A percentile compares a stretch with the other conserved stretches of the same genome.
Evolutionary conservation across 1,140 invertebrate genomes (phyloP).

Genomic region (Cydia strobilella): DNA sequence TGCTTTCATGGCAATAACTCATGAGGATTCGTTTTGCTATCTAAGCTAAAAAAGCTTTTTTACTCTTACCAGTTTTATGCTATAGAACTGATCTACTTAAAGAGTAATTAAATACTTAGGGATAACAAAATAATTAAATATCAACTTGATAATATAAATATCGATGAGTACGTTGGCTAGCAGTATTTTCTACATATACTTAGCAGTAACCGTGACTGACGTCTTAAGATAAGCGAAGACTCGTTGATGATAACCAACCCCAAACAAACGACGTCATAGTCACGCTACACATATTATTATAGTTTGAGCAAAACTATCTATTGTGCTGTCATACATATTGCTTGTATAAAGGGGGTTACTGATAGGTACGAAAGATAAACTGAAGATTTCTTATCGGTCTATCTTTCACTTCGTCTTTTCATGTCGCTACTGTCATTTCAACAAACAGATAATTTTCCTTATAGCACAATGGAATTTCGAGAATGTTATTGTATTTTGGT

Average conservation of each 20-base stretch:
- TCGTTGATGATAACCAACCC: not conserved
- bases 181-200: too few relatives aligned
- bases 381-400: not conserved
- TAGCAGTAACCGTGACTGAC: not conserved
- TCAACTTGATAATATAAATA: too few relatives aligned
- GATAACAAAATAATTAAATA: too few relatives aligned
- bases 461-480: not conserved
- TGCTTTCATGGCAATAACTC: too few relatives aligned
- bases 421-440: conserved; percentile 2
- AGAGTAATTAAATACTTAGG: too few relatives aligned
- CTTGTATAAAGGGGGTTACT: not conserved
- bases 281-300: not conserved
- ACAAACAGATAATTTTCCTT: not conserved
- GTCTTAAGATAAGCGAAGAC: not conserved
- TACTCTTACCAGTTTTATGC: too few relatives aligned
- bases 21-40: too few relatives aligned
- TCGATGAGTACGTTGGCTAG: too few relatives aligned
- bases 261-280: not conserved
- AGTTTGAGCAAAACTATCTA: not conserved
- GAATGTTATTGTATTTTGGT: not conserved
- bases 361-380: conserved; percentile 10
- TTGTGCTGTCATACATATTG: not conserved
- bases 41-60: too few relatives aligned
- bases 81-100: too few relatives aligned
- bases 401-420: not conserved